phyloP scores from a whole-genome alignment of 2,797 vertebrate genomes.

The Esox lucius region DNA sequence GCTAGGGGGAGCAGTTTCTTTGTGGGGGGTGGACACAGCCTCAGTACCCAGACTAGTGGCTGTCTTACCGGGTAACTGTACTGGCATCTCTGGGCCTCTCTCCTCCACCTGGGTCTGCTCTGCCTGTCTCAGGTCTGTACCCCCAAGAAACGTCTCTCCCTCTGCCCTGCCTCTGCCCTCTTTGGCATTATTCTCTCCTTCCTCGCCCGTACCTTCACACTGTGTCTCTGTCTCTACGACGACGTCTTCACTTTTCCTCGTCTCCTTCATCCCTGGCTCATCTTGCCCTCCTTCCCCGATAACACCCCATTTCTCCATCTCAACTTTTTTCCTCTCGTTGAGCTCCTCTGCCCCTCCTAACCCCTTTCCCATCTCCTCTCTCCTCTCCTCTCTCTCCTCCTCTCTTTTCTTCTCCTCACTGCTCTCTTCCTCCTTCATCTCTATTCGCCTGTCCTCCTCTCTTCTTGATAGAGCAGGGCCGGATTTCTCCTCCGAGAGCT shows the following conservation, averaged over 20 bases:
- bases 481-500: neutral
- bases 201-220: neutral
- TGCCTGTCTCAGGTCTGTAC: conserved; percentile 13
- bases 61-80: conserved; percentile 18
- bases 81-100: conserved; percentile 10
- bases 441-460: neutral
- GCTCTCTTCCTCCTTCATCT: too few species aligned
- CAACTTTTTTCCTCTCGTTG: neutral
- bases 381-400: too few species aligned
- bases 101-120: conserved; percentile 17
- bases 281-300: neutral
- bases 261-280: neutral
- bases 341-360: neutral
- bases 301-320: neutral
- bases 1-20: conserved; percentile 14
- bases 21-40: neutral
- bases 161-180: neutral
- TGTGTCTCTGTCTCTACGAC: neutral
- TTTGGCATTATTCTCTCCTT: conserved; percentile 12
- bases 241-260: conserved; percentile 8
- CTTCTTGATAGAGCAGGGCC: neutral
- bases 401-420: too few species aligned
- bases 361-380: neutral
- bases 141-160: conserved; percentile 1
- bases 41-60: neutral